Evolutionary conservation across 2,113 vertebrate genomes (phyloP).

Genomic region (Cyanistes caeruleus): DNA sequence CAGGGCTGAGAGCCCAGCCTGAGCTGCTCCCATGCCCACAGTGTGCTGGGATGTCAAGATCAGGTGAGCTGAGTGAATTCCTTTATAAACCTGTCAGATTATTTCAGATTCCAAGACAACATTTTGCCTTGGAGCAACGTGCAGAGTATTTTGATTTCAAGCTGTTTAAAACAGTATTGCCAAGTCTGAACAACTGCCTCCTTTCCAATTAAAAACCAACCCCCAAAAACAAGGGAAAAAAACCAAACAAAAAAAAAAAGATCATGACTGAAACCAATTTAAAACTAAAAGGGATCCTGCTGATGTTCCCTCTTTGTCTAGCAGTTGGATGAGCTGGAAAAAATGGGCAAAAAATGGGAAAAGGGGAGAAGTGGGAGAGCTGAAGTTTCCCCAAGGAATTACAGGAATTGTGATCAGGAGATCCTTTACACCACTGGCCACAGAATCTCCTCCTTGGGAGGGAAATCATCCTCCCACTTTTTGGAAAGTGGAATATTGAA

Average conservation of each 20-base stretch:
- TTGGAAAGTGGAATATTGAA: no score
- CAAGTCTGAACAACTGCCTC: neutral
- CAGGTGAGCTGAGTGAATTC: neutral
- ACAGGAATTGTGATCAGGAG: neutral
- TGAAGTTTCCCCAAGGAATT: neutral
- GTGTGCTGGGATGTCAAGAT: neutral
- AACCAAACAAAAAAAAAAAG: no score
- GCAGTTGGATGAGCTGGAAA: neutral
- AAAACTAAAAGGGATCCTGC: neutral
- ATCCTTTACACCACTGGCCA: neutral
- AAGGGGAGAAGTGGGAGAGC: neutral
- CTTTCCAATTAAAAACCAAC: no score
- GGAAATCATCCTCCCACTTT: neutral
- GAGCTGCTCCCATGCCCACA: neutral
- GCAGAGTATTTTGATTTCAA: neutral
- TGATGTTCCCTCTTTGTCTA: neutral
- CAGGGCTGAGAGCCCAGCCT: neutral
- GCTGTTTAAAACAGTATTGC: neutral
- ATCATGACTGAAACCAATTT: neutral
- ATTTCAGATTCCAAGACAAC: neutral
- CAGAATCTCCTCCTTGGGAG: neutral
- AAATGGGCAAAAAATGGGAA: neutral
- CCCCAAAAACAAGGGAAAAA: neutral
- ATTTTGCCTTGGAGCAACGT: neutral
- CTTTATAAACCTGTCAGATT: neutral